Percentiles rank a stretch among this genome's conserved stretches.
Conservation (phyloP, 2,797 vertebrate species). For the Melanitta fusca region DNA sequence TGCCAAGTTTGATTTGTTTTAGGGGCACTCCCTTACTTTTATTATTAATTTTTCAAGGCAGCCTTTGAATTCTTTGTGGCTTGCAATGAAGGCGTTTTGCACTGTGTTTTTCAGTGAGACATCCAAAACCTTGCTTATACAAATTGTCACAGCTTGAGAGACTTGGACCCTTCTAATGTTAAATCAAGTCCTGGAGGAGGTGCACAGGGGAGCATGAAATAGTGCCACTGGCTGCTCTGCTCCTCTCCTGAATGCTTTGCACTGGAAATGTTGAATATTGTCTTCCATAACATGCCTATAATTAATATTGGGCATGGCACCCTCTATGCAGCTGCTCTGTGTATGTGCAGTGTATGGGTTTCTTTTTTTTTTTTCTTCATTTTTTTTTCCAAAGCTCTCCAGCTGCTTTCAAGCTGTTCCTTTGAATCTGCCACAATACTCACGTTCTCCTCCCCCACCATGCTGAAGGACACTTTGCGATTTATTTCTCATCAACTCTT, state of each 20-base stretch:
- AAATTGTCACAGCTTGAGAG: conserved; percentile 38
- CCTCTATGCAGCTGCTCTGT: conserved; percentile 47
- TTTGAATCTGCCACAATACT: conserved; percentile 52
- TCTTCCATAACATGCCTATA: neutral
- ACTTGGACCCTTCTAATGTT: conserved; percentile 15
- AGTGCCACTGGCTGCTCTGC: conserved; percentile 1
- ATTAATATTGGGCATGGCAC: conserved; percentile 49
- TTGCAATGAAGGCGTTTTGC: neutral
- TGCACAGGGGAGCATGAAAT: neutral
- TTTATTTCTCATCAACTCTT: conserved; percentile 33
- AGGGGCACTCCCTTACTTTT: conserved; percentile 28
- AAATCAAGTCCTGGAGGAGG: conserved; percentile 34
- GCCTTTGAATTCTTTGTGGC: neutral
- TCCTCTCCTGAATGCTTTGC: neutral
- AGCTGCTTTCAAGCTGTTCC: conserved; percentile 71
- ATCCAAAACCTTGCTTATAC: conserved; percentile 28
- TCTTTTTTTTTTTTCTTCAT: neutral
- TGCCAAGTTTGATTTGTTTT: conserved; percentile 56
- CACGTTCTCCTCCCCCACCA: neutral
- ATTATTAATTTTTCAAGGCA: conserved; percentile 33
- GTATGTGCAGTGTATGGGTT: neutral
- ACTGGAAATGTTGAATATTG: conserved; percentile 21
- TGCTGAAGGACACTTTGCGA: conserved; percentile 13
- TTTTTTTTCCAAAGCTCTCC: conserved; percentile 7
- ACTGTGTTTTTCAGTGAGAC: neutral